A percentile compares a stretch with the other conserved stretches of the same genome.
Evolutionary conservation across 1,140 invertebrate species (phyloP).

Genomic region (Caerostris darwini): DNA sequence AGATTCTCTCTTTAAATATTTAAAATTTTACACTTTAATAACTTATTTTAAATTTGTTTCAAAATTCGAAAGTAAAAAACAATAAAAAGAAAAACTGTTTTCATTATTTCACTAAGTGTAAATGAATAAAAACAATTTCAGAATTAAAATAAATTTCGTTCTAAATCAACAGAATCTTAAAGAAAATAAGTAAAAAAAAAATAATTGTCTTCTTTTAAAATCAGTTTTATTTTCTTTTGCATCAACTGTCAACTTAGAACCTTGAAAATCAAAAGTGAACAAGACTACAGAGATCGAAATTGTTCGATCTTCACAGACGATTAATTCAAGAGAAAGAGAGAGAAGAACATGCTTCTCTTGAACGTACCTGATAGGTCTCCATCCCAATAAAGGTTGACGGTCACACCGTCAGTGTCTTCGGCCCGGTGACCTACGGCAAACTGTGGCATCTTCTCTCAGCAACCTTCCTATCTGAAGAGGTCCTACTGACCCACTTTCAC

Average conservation of each 20-base stretch:
- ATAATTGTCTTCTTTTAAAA: too few relatives aligned
- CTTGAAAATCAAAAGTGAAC: background rate
- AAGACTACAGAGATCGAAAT: background rate
- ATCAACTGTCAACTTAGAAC: background rate
- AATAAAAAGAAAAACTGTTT: too few relatives aligned
- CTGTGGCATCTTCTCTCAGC: conserved; percentile 54
- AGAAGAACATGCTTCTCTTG: background rate
- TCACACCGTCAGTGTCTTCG: conserved; percentile 53
- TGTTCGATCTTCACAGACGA: background rate
- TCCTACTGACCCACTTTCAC: conserved; percentile 74
- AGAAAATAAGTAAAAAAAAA: too few relatives aligned
- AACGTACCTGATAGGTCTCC: conserved; percentile 62
- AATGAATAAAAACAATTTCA: too few relatives aligned
- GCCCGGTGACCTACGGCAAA: conserved; percentile 48
- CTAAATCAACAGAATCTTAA: too few relatives aligned
- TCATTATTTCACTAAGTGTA: too few relatives aligned
- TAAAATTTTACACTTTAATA: too few relatives aligned
- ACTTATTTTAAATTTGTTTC: too few relatives aligned
- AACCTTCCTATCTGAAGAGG: conserved; percentile 54
- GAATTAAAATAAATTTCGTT: too few relatives aligned
- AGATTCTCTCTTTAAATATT: too few relatives aligned
- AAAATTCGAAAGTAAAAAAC: too few relatives aligned
- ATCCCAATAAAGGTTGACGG: conserved; percentile 26
- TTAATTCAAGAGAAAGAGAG: background rate
- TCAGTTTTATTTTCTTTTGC: too few relatives aligned